These are phyloP conservation scores for Aproaerema taeniolella DNA, from an alignment of 2,888 invertebrate species.

Conservation along the genomic window DNA sequence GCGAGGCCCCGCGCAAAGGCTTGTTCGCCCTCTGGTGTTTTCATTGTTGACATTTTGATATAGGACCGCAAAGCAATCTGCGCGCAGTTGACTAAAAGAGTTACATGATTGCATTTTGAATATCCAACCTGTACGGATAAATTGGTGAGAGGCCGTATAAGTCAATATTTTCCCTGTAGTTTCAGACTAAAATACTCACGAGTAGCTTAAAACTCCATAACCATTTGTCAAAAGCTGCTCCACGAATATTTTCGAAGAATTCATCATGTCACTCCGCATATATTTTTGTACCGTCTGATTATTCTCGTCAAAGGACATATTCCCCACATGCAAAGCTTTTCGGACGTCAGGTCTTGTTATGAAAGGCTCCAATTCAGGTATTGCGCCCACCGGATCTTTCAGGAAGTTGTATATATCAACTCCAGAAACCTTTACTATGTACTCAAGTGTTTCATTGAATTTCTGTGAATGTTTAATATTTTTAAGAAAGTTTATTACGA, in stretches of 20 bases:
- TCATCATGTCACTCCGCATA: constrained; percentile 87
- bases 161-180: too few relatives aligned
- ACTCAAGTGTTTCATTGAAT: constrained; percentile 51
- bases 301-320: constrained; percentile 48
- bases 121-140: too few relatives aligned
- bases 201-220: constrained; percentile 83
- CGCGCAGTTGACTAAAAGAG: neutral
- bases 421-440: constrained; percentile 37
- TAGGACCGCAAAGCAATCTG: too few relatives aligned
- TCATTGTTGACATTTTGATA: too few relatives aligned
- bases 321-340: constrained; percentile 45
- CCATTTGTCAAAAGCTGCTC: constrained; percentile 75
- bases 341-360: constrained; percentile 63
- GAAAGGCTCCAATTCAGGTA: constrained; percentile 29
- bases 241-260: constrained; percentile 79
- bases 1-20: too few relatives aligned
- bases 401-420: constrained; percentile 39
- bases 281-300: too few relatives aligned
- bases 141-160: too few relatives aligned
- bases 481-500: too few relatives aligned
- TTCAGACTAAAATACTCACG: constrained; percentile 27
- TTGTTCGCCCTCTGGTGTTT: too few relatives aligned
- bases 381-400: constrained; percentile 22
- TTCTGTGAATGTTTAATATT: too few relatives aligned
- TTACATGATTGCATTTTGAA: too few relatives aligned